A percentile compares a stretch with the other conserved stretches of the same genome.
These are phyloP conservation scores for Stigmatopora nigra DNA, from an alignment of 2,113 vertebrate species.

Conservation along the genomic window DNA sequence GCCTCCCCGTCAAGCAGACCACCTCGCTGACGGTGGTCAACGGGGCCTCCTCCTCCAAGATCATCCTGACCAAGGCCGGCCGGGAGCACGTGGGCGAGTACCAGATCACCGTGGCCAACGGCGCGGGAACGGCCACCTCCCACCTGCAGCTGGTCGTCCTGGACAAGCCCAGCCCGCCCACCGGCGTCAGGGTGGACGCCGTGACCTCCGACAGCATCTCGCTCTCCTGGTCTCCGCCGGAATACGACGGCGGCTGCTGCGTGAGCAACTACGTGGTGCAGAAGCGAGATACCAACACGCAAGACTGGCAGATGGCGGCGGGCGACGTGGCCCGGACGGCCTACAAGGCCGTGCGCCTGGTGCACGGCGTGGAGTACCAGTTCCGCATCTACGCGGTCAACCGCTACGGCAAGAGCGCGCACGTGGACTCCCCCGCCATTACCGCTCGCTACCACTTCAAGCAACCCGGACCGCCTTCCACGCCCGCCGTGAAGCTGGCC, in stretches of 20 bases:
- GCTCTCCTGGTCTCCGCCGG: slow-evolving; percentile 89
- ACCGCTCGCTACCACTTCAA: slow-evolving; percentile 90
- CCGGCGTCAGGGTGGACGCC: slow-evolving; percentile 78
- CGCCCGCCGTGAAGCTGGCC: slow-evolving; percentile 81
- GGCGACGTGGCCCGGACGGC: slow-evolving; percentile 89
- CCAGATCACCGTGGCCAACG: slow-evolving; percentile 84
- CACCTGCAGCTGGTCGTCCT: slow-evolving; percentile 84
- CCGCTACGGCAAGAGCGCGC: slow-evolving; percentile 88
- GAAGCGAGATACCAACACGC: slow-evolving; percentile 92
- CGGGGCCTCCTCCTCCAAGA: slow-evolving; percentile 75
- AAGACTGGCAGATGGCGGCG: slow-evolving; percentile 84
- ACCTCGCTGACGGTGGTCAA: slow-evolving; percentile 81
- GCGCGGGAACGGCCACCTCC: slow-evolving; percentile 74
- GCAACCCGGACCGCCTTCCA: slow-evolving; percentile 91
- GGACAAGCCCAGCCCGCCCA: slow-evolving; percentile 87
- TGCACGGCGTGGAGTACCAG: slow-evolving; percentile 88
- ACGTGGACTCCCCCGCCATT: slow-evolving; percentile 78
- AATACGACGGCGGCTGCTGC: slow-evolving; percentile 92
- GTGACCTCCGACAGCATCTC: slow-evolving; percentile 86
- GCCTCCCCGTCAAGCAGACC: slow-evolving; percentile 84
- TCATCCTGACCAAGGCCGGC: slow-evolving; percentile 83
- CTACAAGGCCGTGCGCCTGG: slow-evolving; percentile 81
- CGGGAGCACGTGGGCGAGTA: slow-evolving; percentile 91
- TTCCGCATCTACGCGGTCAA: slow-evolving; percentile 97
- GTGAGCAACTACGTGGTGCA: slow-evolving; percentile 96